Evolutionary conservation across 2,797 vertebrate species (phyloP), one percentile per base, ranked within the genome.

Genomic region (Gadopsis bispinosus): DNA sequence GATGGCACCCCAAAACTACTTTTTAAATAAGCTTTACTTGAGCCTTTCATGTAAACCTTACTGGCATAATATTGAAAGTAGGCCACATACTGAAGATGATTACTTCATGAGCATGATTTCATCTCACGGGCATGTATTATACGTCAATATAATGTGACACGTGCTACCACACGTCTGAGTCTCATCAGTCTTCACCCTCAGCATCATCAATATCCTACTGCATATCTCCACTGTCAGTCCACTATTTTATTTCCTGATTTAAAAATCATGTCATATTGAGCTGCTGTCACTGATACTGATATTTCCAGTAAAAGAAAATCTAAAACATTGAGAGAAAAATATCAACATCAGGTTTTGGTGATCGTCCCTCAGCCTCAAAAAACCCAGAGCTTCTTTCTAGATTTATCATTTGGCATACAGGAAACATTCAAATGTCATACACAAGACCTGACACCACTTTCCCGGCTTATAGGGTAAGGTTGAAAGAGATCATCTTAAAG

Each of bases 191-290:
- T 70, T 61, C 20, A 3, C 12, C 53, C 29, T 74, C 51, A 43
- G 29, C 39, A 2, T 65, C 43, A 17, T 73, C 47, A 56, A 65
- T 83, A 37, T 59, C 48, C 26, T 5, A 19, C 62, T 16, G n/a
- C 14, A 22, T 62, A 41, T 51, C 53, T 11, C 10, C 8, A 11
- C 37, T n/a, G 62, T 71, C 67, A 68, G 22, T n/a, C 12, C 69
- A 67, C 51, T 51, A 7, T 79, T 75, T 71, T 77, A 76, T 77
- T 73, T 59, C 17, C 31, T 29, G 50, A 41, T 73, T 31, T 77
- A 67, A 83, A 67, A 1, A 45, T 66, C 48, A 55, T 54, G 51
- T 14, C 26, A 29, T 16, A 12, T 26, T 3, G 51, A 54, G 9
- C 12, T 11, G n/a, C 33, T 35, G 33, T 5, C 33, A 35, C 33